Percentiles rank a stretch among this genome's conserved stretches.
Evolutionary conservation across 2,113 vertebrate species (phyloP).

Genomic region (Phalacrocorax carbo): DNA sequence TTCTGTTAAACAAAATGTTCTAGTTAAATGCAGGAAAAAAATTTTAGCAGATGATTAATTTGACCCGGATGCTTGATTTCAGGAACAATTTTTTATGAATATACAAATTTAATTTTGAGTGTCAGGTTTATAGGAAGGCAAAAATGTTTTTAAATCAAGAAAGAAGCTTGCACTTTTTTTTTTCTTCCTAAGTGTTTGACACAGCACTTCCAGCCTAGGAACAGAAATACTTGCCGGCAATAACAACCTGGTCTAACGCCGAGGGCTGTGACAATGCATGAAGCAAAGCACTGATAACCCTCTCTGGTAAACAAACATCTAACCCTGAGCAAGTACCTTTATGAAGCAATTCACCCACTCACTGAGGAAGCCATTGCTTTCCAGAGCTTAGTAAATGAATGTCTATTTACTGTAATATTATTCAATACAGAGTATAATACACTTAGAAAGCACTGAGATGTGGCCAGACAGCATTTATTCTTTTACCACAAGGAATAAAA

Average conservation of each 20-base stretch:
- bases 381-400: neutral
- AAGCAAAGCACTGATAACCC: neutral
- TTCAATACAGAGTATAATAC: neutral
- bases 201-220: neutral
- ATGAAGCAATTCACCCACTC: neutral
- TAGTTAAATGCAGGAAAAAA: neutral
- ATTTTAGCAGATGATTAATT: neutral
- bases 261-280: neutral
- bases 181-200: neutral
- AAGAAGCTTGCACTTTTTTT: neutral
- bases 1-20: neutral
- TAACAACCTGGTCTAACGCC: neutral
- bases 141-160: neutral
- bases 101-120: neutral
- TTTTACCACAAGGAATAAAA: neutral
- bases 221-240: neutral
- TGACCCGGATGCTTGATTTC: neutral
- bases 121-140: neutral
- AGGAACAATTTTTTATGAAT: neutral
- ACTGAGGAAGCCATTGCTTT: neutral
- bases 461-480: neutral
- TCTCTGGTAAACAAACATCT: neutral
- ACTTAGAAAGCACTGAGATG: neutral
- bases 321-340: neutral
- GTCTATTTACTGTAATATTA: neutral